Conservation (phyloP, 2,888 invertebrate species). For the Tenthredo amoena region DNA sequence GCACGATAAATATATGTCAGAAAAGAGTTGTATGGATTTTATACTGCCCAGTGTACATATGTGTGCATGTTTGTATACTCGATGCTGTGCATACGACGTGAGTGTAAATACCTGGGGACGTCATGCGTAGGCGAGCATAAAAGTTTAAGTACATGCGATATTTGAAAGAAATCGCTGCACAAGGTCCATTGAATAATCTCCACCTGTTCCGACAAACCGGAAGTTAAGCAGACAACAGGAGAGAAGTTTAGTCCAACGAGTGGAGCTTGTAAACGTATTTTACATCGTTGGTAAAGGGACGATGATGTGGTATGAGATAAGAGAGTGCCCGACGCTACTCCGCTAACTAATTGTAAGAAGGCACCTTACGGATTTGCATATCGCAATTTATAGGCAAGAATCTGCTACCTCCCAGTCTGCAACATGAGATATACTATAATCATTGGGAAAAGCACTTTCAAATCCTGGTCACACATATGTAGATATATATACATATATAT, state of each 20-base stretch:
- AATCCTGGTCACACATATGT: not conserved
- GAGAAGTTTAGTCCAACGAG: conserved; percentile 26
- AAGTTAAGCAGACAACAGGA: conserved; percentile 67
- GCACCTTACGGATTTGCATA: conserved; percentile 72
- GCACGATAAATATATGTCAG: not conserved
- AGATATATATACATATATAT: not conserved
- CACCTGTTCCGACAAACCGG: conserved; percentile 60
- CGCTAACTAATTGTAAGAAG: not conserved
- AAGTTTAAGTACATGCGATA: conserved; percentile 7
- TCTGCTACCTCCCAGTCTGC: conserved; percentile 59
- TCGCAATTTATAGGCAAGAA: conserved; percentile 68
- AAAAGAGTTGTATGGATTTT: not conserved
- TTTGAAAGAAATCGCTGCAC: not conserved
- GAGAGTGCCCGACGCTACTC: not conserved
- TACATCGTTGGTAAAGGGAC: not conserved
- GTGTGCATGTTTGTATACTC: not conserved
- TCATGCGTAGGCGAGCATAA: conserved; percentile 18
- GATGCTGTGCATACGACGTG: not conserved
- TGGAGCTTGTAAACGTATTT: conserved; percentile 16
- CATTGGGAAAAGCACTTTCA: conserved; percentile 3
- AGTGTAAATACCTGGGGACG: not conserved
- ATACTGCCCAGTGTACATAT: not conserved
- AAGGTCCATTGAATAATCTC: conserved; percentile 30
- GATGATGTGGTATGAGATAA: not conserved
- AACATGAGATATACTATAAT: not conserved